Percentiles rank a stretch among this genome's conserved stretches.
Conservation (phyloP, 2,797 vertebrate species). For the Myiothlypis chrysogaster region DNA sequence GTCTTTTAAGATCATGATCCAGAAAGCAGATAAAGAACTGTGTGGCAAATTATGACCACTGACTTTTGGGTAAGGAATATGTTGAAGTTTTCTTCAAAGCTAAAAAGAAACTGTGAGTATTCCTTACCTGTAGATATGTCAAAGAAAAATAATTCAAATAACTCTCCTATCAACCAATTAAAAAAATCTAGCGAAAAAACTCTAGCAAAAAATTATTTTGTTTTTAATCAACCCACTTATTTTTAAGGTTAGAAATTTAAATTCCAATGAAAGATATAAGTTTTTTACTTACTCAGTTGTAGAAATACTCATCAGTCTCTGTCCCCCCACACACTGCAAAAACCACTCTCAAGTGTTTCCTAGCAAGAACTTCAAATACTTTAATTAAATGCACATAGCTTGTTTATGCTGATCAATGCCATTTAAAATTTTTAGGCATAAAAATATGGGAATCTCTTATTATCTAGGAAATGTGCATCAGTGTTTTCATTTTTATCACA, state of each 20-base stretch:
- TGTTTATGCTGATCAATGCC: neutral
- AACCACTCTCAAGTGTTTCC: neutral
- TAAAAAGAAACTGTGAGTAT: neutral
- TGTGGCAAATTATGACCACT: neutral
- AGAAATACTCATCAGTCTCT: neutral
- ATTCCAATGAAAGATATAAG: neutral
- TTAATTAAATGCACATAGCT: neutral
- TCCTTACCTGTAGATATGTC: neutral
- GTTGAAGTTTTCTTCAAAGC: neutral
- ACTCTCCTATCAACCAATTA: neutral
- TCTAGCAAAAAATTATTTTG: neutral
- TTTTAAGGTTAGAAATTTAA: neutral
- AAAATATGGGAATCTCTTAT: neutral
- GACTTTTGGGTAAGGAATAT: neutral
- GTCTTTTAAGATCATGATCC: neutral
- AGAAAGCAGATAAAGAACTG: neutral
- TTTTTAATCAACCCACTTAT: neutral
- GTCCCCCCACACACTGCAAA: rapidly evolving
- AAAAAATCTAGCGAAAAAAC: neutral
- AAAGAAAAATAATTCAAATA: neutral
- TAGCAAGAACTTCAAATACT: neutral
- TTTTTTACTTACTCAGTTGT: neutral
- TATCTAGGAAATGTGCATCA: neutral
- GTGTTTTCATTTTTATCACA: neutral
- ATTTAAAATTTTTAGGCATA: neutral